Evolutionary conservation across 2,888 invertebrate species (phyloP).

Genomic region (Euproctis similis): DNA sequence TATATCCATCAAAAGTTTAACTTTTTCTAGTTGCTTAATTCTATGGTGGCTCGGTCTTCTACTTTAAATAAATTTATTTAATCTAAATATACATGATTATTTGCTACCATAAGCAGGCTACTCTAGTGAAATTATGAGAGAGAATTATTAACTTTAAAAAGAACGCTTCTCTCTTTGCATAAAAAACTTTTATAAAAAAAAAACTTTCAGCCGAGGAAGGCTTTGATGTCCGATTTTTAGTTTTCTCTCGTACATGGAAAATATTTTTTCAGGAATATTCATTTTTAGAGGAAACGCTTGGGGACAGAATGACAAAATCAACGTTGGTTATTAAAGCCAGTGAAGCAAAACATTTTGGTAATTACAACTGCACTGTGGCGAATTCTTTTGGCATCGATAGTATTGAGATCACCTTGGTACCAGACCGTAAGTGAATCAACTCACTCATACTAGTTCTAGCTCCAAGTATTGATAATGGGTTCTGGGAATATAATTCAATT

Average conservation of each 20-base stretch:
- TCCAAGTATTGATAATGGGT: too few species aligned
- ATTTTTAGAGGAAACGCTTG: slow-evolving; percentile 82
- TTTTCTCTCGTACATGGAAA: slow-evolving; percentile 12
- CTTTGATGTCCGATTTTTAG: slow-evolving; percentile 8
- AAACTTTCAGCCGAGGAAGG: slow-evolving; percentile 12
- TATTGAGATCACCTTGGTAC: slow-evolving; percentile 86
- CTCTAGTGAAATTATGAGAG: too few species aligned
- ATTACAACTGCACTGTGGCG: slow-evolving; percentile 95
- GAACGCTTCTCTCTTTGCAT: slow-evolving; percentile 10
- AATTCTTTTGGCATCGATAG: slow-evolving; percentile 92
- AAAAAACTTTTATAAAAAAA: slow-evolving; percentile 10
- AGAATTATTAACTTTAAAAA: too few species aligned
- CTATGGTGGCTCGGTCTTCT: too few species aligned
- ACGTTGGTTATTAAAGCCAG: slow-evolving; percentile 90
- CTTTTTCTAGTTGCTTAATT: too few species aligned
- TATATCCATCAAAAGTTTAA: too few species aligned
- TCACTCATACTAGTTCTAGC: too few species aligned
- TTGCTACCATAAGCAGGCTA: too few species aligned
- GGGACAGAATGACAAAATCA: slow-evolving; percentile 86
- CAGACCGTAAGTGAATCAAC: slow-evolving; percentile 88
- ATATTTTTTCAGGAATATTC: slow-evolving; percentile 77
- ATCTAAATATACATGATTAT: too few species aligned
- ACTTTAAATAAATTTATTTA: too few species aligned
- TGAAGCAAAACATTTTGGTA: slow-evolving; percentile 88
- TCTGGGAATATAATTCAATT: too few species aligned